Base-by-base conservation (phyloP, 2,113 vertebrate genomes). In the Arvicanthis niloticus region DNA sequence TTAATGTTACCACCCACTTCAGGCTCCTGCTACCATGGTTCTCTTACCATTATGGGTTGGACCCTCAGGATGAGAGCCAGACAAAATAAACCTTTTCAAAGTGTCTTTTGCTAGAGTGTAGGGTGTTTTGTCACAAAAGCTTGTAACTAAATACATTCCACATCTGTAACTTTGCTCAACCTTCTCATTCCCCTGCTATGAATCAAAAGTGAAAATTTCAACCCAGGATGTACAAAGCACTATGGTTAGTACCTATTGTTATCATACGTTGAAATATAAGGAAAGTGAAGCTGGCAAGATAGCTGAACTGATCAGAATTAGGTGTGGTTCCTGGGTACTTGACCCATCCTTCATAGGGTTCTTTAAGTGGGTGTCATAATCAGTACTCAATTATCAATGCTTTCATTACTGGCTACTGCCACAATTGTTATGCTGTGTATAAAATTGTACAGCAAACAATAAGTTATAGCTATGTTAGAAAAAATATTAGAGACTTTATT, bases 151-250 rank as follows among this genome's bases (percentile, higher is more conserved):
- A 84, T 17, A 1, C 8, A 5, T 51, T 45, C 40, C 2, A 22
- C 19, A 70, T 53, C 42, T 92, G 8, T 77, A 82, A 53, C 45
- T 90, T 81, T 48, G 21, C 13, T 29, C 21, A 72, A 12, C 15
- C 5, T 92, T 91, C 29, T 90, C 60, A 53, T 88, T n/a, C 62
- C 2, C 17, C 6, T 70, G 51, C 53, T 95, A 68, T 92, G 51
- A 62, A 40, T 42, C n/a, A 67, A 10, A 8, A 85, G 9, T 88
- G 3, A 84, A 31, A 48, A 75, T 91, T 60, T 37, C 31, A 53
- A 42, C 40, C 60, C 19, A 29, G 70, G 70, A 45, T 13, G 0
- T 26, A 78, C 13, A 78, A 93, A 15, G 4, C 16, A 67, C 8
- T 45, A 11, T 58, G 34, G 13, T 75, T 6, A 77, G 11, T 5